Percentiles rank a stretch among this genome's conserved stretches.
These are phyloP conservation scores for Schizopygopsis pylzovi DNA, from an alignment of 2,797 vertebrate species.

Conservation along the genomic window DNA sequence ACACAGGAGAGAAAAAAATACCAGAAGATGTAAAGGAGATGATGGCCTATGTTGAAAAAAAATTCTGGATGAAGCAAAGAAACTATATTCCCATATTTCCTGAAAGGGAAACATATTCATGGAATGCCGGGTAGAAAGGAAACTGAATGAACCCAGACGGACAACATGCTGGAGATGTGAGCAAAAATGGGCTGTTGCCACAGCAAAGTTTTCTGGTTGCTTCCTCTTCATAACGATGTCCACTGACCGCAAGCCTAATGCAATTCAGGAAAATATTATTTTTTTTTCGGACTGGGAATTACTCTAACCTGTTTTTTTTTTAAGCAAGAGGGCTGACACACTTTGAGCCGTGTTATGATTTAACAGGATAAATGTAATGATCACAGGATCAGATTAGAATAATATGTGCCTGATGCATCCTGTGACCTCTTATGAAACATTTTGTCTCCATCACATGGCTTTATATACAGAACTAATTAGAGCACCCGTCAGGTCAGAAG, in stretches of 20 bases:
- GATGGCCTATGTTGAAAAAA: background rate
- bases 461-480: conserved; percentile 3
- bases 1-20: background rate
- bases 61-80: background rate
- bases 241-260: background rate
- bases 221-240: conserved; percentile 25
- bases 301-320: background rate
- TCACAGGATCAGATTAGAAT: conserved; percentile 29
- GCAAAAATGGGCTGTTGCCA: conserved; percentile 50
- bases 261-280: background rate
- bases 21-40: background rate
- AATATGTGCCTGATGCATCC: conserved; percentile 18
- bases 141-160: conserved; percentile 42
- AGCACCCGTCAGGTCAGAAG: conserved; percentile 31
- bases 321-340: background rate
- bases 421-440: conserved; percentile 27
- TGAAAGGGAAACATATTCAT: conserved; percentile 38
- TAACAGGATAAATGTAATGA: conserved; percentile 26
- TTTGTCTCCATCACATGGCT: conserved; percentile 23
- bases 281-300: background rate
- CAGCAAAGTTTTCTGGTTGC: conserved; percentile 37
- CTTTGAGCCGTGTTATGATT: conserved; percentile 1
- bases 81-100: conserved; percentile 25
- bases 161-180: conserved; percentile 16
- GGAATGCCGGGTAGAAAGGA: conserved; percentile 39